Evolutionary conservation across 2,113 vertebrate genomes (phyloP).

Genomic region (Petroica traversi): DNA sequence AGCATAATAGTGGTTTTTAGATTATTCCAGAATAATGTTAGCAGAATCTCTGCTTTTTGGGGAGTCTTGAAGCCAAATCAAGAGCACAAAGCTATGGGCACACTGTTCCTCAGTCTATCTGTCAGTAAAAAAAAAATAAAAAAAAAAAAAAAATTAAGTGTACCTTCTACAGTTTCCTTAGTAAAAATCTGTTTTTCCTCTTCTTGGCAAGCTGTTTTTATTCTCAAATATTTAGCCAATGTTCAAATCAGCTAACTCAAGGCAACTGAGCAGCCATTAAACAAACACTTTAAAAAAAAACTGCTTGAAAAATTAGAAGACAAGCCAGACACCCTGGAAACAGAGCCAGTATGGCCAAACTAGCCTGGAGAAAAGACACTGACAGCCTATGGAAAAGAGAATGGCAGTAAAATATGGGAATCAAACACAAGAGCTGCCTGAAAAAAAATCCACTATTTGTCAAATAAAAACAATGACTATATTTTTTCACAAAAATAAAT

Average conservation of each 20-base stretch:
- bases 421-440: accelerated
- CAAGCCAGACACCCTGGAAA: background rate
- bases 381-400: background rate
- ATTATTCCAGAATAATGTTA: background rate
- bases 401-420: background rate
- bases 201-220: background rate
- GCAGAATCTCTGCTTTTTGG: background rate
- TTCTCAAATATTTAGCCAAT: background rate
- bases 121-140: background rate
- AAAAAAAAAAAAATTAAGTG: background rate
- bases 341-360: background rate
- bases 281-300: background rate
- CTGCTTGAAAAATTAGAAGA: background rate
- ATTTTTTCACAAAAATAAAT: background rate
- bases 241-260: background rate
- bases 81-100: background rate
- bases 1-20: background rate
- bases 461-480: background rate
- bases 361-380: background rate
- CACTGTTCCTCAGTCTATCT: background rate
- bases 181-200: background rate
- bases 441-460: background rate
- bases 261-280: background rate
- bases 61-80: background rate
- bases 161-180: background rate